Base-by-base conservation (phyloP, 2,888 invertebrate species). In the Nasonia oneida region DNA sequence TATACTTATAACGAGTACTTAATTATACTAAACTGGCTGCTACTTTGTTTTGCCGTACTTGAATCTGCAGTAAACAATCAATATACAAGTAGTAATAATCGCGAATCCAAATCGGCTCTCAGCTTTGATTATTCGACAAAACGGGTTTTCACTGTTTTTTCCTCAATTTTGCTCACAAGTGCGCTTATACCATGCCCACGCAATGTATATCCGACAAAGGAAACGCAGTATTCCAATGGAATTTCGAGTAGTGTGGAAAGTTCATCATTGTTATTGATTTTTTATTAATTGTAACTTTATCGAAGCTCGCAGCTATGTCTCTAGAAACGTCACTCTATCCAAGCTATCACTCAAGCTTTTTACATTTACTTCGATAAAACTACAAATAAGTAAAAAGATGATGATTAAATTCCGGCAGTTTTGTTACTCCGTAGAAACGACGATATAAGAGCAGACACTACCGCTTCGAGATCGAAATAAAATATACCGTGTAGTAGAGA, bases 101-200 rank as follows among this genome's bases (percentile, higher is more conserved):
- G 18, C 18, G 6, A 33, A 33, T 42, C 14, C 12, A 81, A 64
- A 57, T 82, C 53, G 64, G 50, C 47, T 23, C 47, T 73, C 70
- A 50, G 53, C 53, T 76, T 42, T 71, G 53, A 74, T 70, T 33
- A 78, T 33, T 76, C 23, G 39, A 64, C 67, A 18, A 57, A 37
- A 50, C 70, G 29, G 23, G 50, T 77, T 83, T 74, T 67, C 67
- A 79, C 77, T 71, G 57, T 71, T 83, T 77, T 42, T 83, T 83
- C 29, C 83, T 78, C 37, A 37, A 78, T 79, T 82, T 84, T 29
- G 81, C 84, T 84, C 84, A 84, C 81, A 84, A 84, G 84, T 84
- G 84, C 84, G 84, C 84, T 84, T 84, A 84, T 74, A 74, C 37
- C 73, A 84, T 71, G 23, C 67, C 37, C 50, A 57, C 42, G 74